phyloP scores from a whole-genome alignment of 2,113 vertebrate genomes.

The Galemys pyrenaicus region DNA sequence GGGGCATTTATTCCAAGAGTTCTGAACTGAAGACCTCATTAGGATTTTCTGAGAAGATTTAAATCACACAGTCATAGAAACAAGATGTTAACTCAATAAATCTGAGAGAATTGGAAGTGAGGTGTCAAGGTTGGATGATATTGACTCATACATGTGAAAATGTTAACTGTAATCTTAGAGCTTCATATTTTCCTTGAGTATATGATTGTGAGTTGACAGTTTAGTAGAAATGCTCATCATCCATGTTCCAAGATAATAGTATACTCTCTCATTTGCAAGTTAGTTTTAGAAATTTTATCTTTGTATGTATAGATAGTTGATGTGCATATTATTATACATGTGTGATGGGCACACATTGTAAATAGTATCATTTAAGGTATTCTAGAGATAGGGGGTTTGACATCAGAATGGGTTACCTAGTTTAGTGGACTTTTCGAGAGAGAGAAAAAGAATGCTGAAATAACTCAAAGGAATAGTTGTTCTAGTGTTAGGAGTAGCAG shows the following conservation, averaged over 20 bases:
- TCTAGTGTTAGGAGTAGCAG: not conserved
- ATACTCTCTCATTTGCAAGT: not conserved
- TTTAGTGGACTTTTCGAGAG: not conserved
- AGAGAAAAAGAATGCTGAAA: not conserved
- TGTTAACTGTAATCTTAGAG: not conserved
- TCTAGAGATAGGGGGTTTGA: not conserved
- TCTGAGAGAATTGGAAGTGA: not conserved
- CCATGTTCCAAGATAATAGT: not conserved
- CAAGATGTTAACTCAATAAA: not conserved
- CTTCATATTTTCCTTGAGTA: not conserved
- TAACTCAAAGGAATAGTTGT: not conserved
- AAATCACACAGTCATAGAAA: not conserved
- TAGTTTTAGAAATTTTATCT: not conserved
- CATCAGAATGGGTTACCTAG: not conserved
- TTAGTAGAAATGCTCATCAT: not conserved
- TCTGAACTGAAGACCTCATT: not conserved
- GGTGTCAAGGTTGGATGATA: not conserved
- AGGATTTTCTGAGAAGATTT: not conserved
- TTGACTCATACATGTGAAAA: not conserved
- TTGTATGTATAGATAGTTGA: too few relatives aligned
- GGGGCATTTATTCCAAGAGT: not conserved
- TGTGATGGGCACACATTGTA: not conserved
- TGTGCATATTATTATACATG: too few relatives aligned
- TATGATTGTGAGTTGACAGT: not conserved
- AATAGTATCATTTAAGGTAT: not conserved